Evolutionary conservation across 2,888 invertebrate genomes (phyloP).

Genomic region (Salticus scenicus): DNA sequence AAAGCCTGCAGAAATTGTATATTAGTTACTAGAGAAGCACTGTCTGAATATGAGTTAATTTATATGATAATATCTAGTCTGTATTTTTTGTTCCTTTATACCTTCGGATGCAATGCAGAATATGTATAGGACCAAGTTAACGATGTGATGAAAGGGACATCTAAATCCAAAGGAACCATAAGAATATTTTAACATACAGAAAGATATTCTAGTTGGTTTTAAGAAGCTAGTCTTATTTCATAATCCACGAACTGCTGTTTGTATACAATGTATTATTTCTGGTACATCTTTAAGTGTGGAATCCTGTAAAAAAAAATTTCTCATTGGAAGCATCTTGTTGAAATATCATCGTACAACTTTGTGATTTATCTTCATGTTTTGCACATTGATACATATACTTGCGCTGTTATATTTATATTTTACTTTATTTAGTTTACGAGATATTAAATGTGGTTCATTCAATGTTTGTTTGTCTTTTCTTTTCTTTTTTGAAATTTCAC

Average conservation of each 20-base stretch:
- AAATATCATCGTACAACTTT: slow-evolving; percentile 59
- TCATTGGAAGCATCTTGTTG: slow-evolving; percentile 38
- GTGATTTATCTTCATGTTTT: slow-evolving; percentile 68
- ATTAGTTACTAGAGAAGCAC: neutral
- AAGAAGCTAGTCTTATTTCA: slow-evolving; percentile 58
- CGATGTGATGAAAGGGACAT: neutral
- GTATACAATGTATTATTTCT: slow-evolving; percentile 57
- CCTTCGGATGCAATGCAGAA: neutral
- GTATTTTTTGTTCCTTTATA: slow-evolving; percentile 8
- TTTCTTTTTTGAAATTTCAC: neutral
- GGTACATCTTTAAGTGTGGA: slow-evolving; percentile 41
- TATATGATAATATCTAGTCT: slow-evolving; percentile 21
- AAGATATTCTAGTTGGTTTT: slow-evolving; percentile 55
- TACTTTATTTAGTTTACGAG: slow-evolving; percentile 61
- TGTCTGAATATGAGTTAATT: neutral
- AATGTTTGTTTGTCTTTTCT: slow-evolving; percentile 6
- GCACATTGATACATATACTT: slow-evolving; percentile 68
- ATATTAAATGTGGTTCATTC: slow-evolving; percentile 67
- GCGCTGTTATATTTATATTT: slow-evolving; percentile 67
- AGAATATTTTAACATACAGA: slow-evolving; percentile 57
- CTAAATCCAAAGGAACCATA: slow-evolving; percentile 56
- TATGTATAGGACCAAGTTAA: slow-evolving; percentile 58
- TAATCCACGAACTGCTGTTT: slow-evolving; percentile 44
- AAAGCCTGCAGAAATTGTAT: neutral
- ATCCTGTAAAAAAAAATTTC: slow-evolving; percentile 39